Percentiles rank a stretch among this genome's conserved stretches.
Evolutionary conservation across 2,888 invertebrate genomes (phyloP).

Genomic region (Calliphora vomitoria): DNA sequence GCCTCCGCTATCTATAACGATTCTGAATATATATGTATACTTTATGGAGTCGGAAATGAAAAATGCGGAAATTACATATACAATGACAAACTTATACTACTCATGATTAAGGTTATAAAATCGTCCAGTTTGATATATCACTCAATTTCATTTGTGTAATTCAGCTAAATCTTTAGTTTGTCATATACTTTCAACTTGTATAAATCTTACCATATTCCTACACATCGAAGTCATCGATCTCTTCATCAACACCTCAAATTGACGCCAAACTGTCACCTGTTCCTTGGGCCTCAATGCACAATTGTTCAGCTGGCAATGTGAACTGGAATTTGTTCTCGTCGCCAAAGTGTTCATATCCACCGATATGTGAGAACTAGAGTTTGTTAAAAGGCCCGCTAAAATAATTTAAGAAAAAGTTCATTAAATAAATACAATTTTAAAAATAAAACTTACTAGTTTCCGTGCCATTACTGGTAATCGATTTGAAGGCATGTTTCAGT

Average conservation of each 20-base stretch:
- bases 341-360: constrained; percentile 60
- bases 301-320: no score
- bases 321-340: neutral
- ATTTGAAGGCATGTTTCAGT: constrained; percentile 64
- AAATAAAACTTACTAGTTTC: constrained; percentile 52
- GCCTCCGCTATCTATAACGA: no score
- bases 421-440: constrained; percentile 17
- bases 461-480: constrained; percentile 1
- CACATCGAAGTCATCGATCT: constrained; percentile 84
- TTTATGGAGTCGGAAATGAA: no score
- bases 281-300: constrained; percentile 77
- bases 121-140: no score
- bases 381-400: constrained; percentile 61
- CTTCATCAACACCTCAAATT: constrained; percentile 85
- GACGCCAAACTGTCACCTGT: constrained; percentile 83
- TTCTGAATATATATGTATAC: no score
- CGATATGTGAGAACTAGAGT: constrained; percentile 56
- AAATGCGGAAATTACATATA: no score
- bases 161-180: no score
- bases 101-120: no score
- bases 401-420: constrained; percentile 42
- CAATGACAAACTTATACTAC: no score
- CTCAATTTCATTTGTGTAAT: no score
- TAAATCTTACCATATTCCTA: constrained; percentile 84
- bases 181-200: no score